Evolutionary conservation across 2,113 vertebrate species (phyloP), one percentile per base, ranked within the genome.

Genomic region (Taurulus bubalis): DNA sequence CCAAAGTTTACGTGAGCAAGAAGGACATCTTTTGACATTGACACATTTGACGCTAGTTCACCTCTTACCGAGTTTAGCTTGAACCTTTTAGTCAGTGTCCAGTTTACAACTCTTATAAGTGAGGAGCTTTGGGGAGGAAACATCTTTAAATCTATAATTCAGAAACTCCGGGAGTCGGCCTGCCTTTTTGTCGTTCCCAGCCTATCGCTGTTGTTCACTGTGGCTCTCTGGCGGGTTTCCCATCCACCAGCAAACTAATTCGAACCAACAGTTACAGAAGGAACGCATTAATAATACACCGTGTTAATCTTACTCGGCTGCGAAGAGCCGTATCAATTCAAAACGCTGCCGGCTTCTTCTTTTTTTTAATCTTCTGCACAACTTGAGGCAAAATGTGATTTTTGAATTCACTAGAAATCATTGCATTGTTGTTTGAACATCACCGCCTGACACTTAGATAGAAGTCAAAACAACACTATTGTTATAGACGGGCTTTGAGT

Each of bases 201-300:
- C n/a, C 14, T 9, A 18, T 26, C n/a, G 4, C 56, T 45, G 62
- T 6, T 51, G 53, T 63, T 69, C 55, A 38, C 65, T 40, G 10
- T n/a, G 10, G 34, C 56, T 36, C 64, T 68, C 32, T 4, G 0
- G 42, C 6, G 16, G 18, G 28, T 56, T 20, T 56, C 49, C 30
- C 28, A 2, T 12, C 6, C 45, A 16, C 65, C 42, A 63, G 36
- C n/a, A 68, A 51, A 42, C 51, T 22, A 69, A 64, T 65, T 2
- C 51, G 32, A 59, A 24, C 49, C 49, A 69, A 64, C 71, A 75
- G 47, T 11, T 49, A 38, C 30, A 47, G 16, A 36, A 63, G 26
- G 47, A 36, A 63, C n/a, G 36, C 56, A 66, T 74, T 30, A 77
- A 77, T 73, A 62, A 68, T 28, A 66, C 22, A 70, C 67, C 38